These are phyloP conservation scores for Mus spretus DNA, from an alignment of 2,797 vertebrate species.

Conservation along the genomic window DNA sequence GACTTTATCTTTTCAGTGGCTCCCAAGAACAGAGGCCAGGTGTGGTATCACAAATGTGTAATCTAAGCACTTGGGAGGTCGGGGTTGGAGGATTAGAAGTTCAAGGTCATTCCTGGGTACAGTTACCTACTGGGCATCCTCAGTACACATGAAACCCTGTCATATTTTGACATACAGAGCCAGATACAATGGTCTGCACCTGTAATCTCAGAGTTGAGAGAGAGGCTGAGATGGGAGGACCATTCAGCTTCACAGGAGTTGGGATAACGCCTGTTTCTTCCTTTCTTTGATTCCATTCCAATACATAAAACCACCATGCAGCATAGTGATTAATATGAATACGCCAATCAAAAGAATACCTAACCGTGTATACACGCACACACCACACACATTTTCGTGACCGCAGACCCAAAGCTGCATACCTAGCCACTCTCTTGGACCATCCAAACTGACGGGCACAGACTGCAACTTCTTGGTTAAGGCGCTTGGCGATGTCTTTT, in stretches of 20 bases:
- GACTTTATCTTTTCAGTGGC: conserved; percentile 1
- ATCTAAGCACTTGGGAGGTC: not conserved
- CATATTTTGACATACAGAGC: not conserved
- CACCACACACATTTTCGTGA: not conserved
- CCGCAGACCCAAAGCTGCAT: conserved; percentile 8
- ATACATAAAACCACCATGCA: conserved; percentile 15
- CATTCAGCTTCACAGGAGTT: not conserved
- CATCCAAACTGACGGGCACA: conserved; percentile 91
- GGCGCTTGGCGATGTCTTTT: conserved; percentile 89
- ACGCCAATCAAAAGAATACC: not conserved
- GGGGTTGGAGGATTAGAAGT: not conserved
- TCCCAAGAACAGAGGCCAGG: not conserved
- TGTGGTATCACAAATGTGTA: not conserved
- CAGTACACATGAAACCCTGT: not conserved
- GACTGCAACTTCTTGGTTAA: conserved; percentile 93
- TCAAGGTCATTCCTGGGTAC: not conserved
- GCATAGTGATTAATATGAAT: not conserved
- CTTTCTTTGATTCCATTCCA: conserved; percentile 33
- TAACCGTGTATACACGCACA: not conserved
- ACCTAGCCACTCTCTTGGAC: conserved; percentile 94
- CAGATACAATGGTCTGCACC: not conserved
- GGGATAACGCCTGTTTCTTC: not conserved
- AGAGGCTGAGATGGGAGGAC: not conserved
- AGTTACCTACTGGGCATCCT: not conserved
- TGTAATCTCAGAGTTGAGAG: not conserved